Conservation (phyloP, 2,113 vertebrate genomes). For the Corapipo altera region DNA sequence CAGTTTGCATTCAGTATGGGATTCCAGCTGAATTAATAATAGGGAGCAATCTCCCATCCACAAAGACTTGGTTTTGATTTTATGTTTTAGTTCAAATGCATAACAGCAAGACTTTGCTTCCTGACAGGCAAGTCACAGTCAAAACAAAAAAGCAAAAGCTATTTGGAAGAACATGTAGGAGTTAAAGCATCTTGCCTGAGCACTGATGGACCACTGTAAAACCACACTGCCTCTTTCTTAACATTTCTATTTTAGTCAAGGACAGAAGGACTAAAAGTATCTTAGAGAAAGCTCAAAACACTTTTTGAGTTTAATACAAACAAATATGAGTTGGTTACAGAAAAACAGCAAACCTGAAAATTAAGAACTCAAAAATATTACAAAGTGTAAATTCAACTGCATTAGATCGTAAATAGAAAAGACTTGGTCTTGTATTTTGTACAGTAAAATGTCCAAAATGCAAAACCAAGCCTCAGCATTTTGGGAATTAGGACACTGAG, state of each 20-base stretch:
- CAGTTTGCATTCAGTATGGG: neutral
- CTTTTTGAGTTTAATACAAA: neutral
- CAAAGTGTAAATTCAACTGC: neutral
- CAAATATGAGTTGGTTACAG: neutral
- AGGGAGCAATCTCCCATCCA: neutral
- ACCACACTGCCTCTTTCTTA: neutral
- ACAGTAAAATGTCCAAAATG: neutral
- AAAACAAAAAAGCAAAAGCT: neutral
- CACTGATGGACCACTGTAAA: neutral
- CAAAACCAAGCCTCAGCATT: neutral
- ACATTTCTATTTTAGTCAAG: neutral
- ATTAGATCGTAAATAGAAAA: neutral
- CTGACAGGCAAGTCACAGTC: neutral
- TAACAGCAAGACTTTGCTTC: neutral
- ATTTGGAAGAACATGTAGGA: neutral
- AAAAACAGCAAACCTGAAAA: neutral
- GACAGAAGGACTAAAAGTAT: neutral
- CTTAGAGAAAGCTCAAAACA: neutral
- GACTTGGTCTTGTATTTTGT: neutral
- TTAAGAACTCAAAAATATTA: neutral
- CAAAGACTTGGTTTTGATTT: neutral
- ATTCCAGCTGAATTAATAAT: neutral
- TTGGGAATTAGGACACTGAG: neutral
- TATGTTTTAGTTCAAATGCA: neutral
- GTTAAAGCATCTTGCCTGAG: neutral